A percentile compares a stretch with the other conserved stretches of the same genome.
phyloP scores from a whole-genome alignment of 2,113 vertebrate genomes.

The Tragulus kanchil region DNA sequence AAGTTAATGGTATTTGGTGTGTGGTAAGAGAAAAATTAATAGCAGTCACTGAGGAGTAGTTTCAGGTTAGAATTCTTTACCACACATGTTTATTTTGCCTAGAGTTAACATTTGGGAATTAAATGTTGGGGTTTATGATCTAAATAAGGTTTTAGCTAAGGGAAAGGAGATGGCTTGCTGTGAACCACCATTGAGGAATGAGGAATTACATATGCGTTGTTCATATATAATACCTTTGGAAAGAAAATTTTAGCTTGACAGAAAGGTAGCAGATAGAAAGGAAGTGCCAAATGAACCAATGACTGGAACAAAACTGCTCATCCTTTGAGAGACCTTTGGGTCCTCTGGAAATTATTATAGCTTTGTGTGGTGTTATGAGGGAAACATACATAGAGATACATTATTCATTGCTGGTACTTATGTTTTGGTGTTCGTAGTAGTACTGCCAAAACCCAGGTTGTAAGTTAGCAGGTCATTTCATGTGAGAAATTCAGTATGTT shows the following conservation, averaged over 20 bases:
- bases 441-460: background rate
- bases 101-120: slow-evolving; percentile 5
- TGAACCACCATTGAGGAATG: slow-evolving; percentile 1
- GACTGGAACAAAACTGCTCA: background rate
- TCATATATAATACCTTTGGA: background rate
- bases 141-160: background rate
- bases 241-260: slow-evolving; percentile 23
- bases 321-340: background rate
- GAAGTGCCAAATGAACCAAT: background rate
- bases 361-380: background rate
- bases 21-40: slow-evolving; percentile 7
- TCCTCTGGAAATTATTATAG: background rate
- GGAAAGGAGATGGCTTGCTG: background rate
- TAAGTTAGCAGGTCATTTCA: background rate
- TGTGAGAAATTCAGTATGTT: background rate
- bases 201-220: background rate
- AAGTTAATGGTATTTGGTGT: slow-evolving; percentile 31
- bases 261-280: background rate
- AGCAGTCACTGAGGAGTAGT: background rate
- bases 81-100: background rate
- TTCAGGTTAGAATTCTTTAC: slow-evolving; percentile 22
- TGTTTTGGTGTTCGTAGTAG: background rate
- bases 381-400: background rate
- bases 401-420: background rate
- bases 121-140: background rate